Percentiles rank a stretch among this genome's conserved stretches.
Evolutionary conservation across 2,888 invertebrate genomes (phyloP).

Genomic region (Aethes cnicana): DNA sequence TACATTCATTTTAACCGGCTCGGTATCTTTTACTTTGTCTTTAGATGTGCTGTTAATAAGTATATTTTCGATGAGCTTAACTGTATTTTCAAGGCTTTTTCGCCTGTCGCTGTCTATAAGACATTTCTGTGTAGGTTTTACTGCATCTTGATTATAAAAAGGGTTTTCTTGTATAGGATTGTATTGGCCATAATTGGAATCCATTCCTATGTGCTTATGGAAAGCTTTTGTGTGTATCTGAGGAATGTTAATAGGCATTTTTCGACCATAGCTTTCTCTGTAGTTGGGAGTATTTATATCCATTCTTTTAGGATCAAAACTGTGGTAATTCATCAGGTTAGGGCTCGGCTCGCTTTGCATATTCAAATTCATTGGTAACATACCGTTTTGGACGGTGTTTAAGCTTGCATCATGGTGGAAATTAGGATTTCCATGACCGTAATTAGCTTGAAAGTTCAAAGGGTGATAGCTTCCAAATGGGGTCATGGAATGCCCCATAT

Average conservation of each 20-base stretch:
- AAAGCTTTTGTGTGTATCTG: slow-evolving; percentile 53
- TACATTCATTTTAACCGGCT: not conserved
- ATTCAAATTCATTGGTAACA: slow-evolving; percentile 60
- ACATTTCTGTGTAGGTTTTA: slow-evolving; percentile 39
- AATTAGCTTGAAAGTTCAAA: slow-evolving; percentile 46
- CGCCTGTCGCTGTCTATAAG: slow-evolving; percentile 48
- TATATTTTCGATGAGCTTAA: slow-evolving; percentile 64
- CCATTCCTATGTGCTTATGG: slow-evolving; percentile 43
- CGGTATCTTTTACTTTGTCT: slow-evolving; percentile 28
- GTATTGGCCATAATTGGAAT: slow-evolving; percentile 14
- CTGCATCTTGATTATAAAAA: slow-evolving; percentile 42
- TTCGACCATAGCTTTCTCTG: slow-evolving; percentile 35
- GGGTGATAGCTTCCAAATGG: slow-evolving; percentile 53
- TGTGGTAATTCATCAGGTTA: slow-evolving; percentile 37
- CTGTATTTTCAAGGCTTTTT: slow-evolving; percentile 65
- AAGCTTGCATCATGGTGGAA: slow-evolving; percentile 43
- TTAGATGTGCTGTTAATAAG: slow-evolving; percentile 49
- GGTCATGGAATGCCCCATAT: slow-evolving; percentile 49
- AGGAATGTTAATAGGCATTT: slow-evolving; percentile 51
- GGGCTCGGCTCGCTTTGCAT: slow-evolving; percentile 44
- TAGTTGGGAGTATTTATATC: slow-evolving; percentile 33
- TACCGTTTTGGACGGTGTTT: slow-evolving; percentile 43
- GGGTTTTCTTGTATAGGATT: slow-evolving; percentile 29
- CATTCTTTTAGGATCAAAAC: slow-evolving; percentile 36
- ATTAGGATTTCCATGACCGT: slow-evolving; percentile 42